Evolutionary conservation across 1,140 invertebrate species (phyloP).

Genomic region (Latrodectus geometricus): DNA sequence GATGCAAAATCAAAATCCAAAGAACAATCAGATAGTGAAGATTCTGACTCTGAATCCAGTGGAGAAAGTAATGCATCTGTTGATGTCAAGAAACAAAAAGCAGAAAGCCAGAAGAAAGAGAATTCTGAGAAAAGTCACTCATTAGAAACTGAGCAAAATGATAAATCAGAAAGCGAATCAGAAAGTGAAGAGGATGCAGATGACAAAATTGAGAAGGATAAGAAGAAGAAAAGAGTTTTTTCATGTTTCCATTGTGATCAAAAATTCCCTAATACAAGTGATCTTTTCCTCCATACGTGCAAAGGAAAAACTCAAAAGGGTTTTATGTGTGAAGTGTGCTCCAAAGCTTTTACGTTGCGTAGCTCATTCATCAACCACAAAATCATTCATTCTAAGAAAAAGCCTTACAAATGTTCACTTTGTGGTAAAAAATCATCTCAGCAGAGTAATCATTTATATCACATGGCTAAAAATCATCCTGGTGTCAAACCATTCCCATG

Average conservation of each 20-base stretch:
- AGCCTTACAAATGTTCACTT: constrained; percentile 6
- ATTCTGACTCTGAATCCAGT: background rate
- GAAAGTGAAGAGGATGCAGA: background rate
- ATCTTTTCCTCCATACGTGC: constrained; percentile 8
- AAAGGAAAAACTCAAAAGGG: background rate
- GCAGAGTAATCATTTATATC: constrained; percentile 16
- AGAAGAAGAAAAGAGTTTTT: background rate
- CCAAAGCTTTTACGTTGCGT: background rate
- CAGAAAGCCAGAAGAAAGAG: background rate
- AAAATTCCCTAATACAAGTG: background rate
- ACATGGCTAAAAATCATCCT: constrained; percentile 4
- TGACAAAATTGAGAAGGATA: background rate
- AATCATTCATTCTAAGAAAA: constrained; percentile 20
- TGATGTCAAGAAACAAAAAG: background rate
- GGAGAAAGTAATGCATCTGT: background rate
- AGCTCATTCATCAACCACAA: constrained; percentile 21
- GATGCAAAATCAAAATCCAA: background rate
- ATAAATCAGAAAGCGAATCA: background rate
- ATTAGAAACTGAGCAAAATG: too few relatives aligned
- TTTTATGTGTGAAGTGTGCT: constrained; percentile 10
- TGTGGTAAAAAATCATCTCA: constrained; percentile 7
- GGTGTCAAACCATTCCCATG: background rate
- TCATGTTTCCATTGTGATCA: constrained; percentile 1
- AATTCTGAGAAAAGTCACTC: background rate
- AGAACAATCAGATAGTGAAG: background rate